Evolutionary conservation across 2,797 vertebrate species (phyloP), one percentile per base, ranked within the genome.

Genomic region (Acrossocheilus wenchowensis): DNA sequence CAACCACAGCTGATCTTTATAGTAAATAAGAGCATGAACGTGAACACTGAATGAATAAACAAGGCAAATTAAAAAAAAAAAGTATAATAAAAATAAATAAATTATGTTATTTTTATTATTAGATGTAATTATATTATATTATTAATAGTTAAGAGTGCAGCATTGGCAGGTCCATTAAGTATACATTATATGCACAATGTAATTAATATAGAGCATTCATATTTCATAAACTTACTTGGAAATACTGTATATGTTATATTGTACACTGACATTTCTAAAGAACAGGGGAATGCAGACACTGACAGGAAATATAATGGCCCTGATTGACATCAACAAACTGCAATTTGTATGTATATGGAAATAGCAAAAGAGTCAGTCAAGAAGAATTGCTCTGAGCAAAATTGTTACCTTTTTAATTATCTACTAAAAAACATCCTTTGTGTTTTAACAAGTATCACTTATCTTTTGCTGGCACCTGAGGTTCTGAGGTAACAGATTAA

Each of bases 221-320:
- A 5, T 19, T 66, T 50, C 43, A 45, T 15, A 23, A 57, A 41
- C 75, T 77, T 72, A 87, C 86, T 86, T 85, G 83, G 45, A 39
- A 89, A 79, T 1, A 77, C 7, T 3, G 77, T 79, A 66, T 74
- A 66, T 2, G 34, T 81, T 4, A 68, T 0, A 50, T 41, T n/a
- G 26, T 78, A 73, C 7, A 8, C 1, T 0, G 15, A 8, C 17
- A 30, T 7, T 50, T 73, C 71, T 23, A 19, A 19, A 34, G 8
- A 68, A 8, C 86, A 87, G 19, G 86, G 68, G 7, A 19, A 72
- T 15, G 2, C 5, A n/a, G 23, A 82, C 4, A 78, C 0, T n/a
- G 81, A 68, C 36, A 82, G 21, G 41, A 78, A 17, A 89, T 84
- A 41, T 15, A 85, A 2, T 36, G 82, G 82, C 30, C 82, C 78